These are phyloP conservation scores for Trissoscelio sp. DNA, from an alignment of 2,888 invertebrate genomes.

Conservation along the genomic window DNA sequence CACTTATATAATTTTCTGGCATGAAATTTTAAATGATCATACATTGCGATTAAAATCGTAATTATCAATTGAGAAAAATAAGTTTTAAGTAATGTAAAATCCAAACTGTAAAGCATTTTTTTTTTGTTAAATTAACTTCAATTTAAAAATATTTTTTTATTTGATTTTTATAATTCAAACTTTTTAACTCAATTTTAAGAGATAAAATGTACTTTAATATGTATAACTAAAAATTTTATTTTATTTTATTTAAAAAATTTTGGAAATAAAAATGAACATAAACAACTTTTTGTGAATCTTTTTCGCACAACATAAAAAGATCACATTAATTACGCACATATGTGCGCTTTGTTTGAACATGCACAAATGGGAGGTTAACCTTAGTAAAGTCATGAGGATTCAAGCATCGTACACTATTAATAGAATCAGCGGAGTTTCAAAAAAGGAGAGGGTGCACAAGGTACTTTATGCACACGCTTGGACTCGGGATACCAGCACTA, in stretches of 20 bases:
- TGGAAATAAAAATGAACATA: too few relatives aligned
- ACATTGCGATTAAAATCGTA: not conserved
- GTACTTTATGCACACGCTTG: slow-evolving; percentile 56
- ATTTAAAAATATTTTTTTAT: too few relatives aligned
- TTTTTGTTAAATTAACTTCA: too few relatives aligned
- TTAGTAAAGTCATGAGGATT: slow-evolving; percentile 52
- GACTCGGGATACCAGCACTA: slow-evolving; percentile 34
- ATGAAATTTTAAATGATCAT: too few relatives aligned
- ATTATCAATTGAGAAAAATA: too few relatives aligned
- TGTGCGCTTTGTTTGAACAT: slow-evolving; percentile 57
- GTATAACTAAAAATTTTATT: too few relatives aligned
- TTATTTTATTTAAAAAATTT: too few relatives aligned
- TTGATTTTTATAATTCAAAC: too few relatives aligned
- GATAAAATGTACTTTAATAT: too few relatives aligned
- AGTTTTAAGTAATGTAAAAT: too few relatives aligned
- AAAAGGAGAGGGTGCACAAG: slow-evolving; percentile 65
- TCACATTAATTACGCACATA: slow-evolving; percentile 33
- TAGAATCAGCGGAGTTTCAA: slow-evolving; percentile 61
- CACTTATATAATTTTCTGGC: slow-evolving; percentile 48
- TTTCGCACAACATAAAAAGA: slow-evolving; percentile 37
- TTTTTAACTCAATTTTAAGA: too few relatives aligned
- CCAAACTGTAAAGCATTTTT: too few relatives aligned
- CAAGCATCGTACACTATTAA: slow-evolving; percentile 60
- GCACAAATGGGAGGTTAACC: slow-evolving; percentile 59
- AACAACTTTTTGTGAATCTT: slow-evolving; percentile 7